Conservation (phyloP, 2,797 vertebrate genomes). For the Garrulus glandarius region DNA sequence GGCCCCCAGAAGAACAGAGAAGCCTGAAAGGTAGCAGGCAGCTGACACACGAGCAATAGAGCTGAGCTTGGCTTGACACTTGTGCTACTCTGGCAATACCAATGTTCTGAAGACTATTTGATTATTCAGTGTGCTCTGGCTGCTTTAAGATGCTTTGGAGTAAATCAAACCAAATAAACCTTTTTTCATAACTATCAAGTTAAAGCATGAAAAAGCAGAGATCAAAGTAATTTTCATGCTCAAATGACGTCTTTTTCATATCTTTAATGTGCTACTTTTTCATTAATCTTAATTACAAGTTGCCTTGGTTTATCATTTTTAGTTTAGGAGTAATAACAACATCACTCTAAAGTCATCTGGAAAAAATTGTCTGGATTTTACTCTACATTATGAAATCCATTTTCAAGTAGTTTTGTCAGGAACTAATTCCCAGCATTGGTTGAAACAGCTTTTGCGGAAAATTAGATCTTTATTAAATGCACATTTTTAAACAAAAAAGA, state of each 20-base stretch:
- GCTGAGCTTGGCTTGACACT: background rate
- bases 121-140: background rate
- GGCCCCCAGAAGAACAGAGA: background rate
- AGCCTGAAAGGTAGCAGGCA: background rate
- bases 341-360: conserved; percentile 46
- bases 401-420: conserved; percentile 53
- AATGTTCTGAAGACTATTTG: background rate
- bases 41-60: background rate
- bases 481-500: conserved; percentile 49
- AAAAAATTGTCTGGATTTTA: conserved; percentile 58
- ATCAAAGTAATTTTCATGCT: background rate
- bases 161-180: background rate
- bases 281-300: background rate
- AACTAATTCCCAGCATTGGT: conserved; percentile 45
- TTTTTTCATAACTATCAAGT: background rate
- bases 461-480: conserved; percentile 58
- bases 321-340: background rate
- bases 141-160: background rate
- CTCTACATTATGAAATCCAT: conserved; percentile 24
- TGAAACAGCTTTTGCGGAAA: conserved; percentile 47
- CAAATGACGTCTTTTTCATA: background rate
- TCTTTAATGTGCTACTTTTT: conserved; percentile 16
- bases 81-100: background rate
- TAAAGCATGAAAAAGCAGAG: background rate
- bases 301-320: conserved; percentile 43